Percentiles rank a stretch among this genome's conserved stretches.
These are phyloP conservation scores for Oreochromis niloticus DNA, from an alignment of 2,113 vertebrate genomes.

Conservation along the genomic window DNA sequence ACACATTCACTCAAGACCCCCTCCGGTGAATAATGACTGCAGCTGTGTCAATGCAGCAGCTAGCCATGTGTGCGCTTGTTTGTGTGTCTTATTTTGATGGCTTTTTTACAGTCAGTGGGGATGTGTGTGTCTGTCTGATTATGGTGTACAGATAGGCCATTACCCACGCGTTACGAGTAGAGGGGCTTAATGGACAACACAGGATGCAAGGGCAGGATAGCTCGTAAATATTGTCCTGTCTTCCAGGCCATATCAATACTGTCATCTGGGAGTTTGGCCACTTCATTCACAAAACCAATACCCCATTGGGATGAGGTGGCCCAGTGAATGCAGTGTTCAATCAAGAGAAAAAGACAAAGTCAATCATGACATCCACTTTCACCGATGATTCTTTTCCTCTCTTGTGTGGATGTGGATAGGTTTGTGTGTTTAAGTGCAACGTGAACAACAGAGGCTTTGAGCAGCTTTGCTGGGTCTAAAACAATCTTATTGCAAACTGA, in stretches of 20 bases:
- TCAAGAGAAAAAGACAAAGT: conserved; percentile 1
- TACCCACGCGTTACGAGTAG: conserved; percentile 45
- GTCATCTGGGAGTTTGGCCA: conserved; percentile 63
- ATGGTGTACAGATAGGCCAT: conserved; percentile 60
- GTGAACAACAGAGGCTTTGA: neutral
- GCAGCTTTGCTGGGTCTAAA: neutral
- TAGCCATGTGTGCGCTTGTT: neutral
- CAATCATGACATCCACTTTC: conserved; percentile 3
- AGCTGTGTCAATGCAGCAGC: conserved; percentile 61
- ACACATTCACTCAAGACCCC: conserved; percentile 9
- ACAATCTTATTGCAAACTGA: neutral
- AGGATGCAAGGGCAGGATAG: conserved; percentile 62
- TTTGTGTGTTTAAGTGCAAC: neutral
- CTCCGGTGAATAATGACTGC: conserved; percentile 59
- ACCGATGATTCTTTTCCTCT: neutral
- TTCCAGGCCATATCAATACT: conserved; percentile 50
- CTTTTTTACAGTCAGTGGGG: conserved; percentile 32
- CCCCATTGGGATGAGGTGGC: conserved; percentile 50
- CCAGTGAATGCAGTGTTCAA: conserved; percentile 3
- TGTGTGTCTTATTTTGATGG: conserved; percentile 52
- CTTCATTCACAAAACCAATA: conserved; percentile 73
- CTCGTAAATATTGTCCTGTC: conserved; percentile 24
- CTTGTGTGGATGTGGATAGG: neutral
- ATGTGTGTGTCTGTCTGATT: conserved; percentile 58
- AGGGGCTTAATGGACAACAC: conserved; percentile 60